phyloP scores from a whole-genome alignment of 2,888 invertebrate genomes.

The Agrochola circellaris region DNA sequence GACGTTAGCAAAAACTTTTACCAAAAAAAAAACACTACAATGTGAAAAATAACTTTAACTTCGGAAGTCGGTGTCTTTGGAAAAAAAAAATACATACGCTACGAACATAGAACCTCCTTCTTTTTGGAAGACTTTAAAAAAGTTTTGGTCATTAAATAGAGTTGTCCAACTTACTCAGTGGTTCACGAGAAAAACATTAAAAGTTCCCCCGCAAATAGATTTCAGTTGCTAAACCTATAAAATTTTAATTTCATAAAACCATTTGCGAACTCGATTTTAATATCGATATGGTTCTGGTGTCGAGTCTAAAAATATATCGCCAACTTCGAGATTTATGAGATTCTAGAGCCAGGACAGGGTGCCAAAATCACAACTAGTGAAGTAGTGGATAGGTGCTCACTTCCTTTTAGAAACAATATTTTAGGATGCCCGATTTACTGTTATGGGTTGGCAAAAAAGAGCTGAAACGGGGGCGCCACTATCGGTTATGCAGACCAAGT shows the following conservation, averaged over 20 bases:
- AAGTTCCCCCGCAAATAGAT: constrained; percentile 41
- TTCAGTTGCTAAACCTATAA: constrained; percentile 35
- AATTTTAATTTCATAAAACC: constrained; percentile 59
- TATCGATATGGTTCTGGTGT: constrained; percentile 61
- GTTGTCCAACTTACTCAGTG: not conserved
- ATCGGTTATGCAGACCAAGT: not conserved
- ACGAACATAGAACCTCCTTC: too few relatives aligned
- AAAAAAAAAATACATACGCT: too few relatives aligned
- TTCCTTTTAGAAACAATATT: constrained; percentile 61
- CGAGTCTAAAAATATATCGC: constrained; percentile 58
- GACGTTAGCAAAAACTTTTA: too few relatives aligned
- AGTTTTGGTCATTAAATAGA: not conserved
- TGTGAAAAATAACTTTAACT: too few relatives aligned
- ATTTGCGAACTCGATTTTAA: constrained; percentile 52
- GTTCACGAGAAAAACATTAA: constrained; percentile 10
- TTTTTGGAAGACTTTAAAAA: too few relatives aligned
- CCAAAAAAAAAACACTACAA: too few relatives aligned
- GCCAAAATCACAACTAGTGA: constrained; percentile 59
- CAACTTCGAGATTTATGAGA: constrained; percentile 61
- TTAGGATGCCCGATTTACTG: constrained; percentile 52
- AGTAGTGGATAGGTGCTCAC: constrained; percentile 27
- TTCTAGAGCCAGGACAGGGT: constrained; percentile 55
- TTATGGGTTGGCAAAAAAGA: constrained; percentile 17
- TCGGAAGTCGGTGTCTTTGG: too few relatives aligned
- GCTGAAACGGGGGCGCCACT: not conserved